Evolutionary conservation across 1,140 invertebrate genomes (phyloP), one percentile per base, ranked within the genome.

Genomic region (Tribolium castaneum): DNA sequence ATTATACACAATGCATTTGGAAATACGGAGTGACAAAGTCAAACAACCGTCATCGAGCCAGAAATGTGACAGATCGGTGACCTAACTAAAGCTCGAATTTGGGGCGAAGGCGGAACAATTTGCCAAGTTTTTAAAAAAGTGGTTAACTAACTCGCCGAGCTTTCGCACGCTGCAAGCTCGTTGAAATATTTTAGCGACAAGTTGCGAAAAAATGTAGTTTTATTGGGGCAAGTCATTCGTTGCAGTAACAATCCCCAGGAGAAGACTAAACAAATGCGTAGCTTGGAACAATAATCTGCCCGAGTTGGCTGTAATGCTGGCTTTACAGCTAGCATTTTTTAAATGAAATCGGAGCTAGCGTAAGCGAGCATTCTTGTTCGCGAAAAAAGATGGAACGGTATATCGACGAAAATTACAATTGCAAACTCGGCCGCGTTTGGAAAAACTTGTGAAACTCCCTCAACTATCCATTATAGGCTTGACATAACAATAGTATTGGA

Each of bases 1-100:
- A 73, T 73, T 73, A 73, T 54, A 51, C 71, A 73, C 34, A 66
- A 66, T 73, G 10, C 30, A 73, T 66, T 66, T 73, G 49, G 52
- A 73, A 54, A 73, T 34, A 54, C 52, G 45, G 50, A 52, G 34
- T 73, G 71, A 73, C 71, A 54, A 66, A 66, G 2, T 73, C 51
- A 73, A 73, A 73, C 25, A 54, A 50, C 71, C 71, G 49, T 35
- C 52, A 22, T 73, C 25, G 49, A 51, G 71, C 52, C 54, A 73
- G 54, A 73, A 73, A 73, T 13, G 71, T 39, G 49, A 73, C 71
- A 73, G 30, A 73, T 73, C 45, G 10, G 71, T 6, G 25, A 30
- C 25, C 0, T 30, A 30, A 30, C 25, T 30, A 30, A 5, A 4
- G 1, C 25, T 30, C 6, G 1, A 30, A 4, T 30, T 5, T 30